These are phyloP conservation scores for Notodonta dromedarius DNA, from an alignment of 2,888 invertebrate genomes.

Conservation along the genomic window DNA sequence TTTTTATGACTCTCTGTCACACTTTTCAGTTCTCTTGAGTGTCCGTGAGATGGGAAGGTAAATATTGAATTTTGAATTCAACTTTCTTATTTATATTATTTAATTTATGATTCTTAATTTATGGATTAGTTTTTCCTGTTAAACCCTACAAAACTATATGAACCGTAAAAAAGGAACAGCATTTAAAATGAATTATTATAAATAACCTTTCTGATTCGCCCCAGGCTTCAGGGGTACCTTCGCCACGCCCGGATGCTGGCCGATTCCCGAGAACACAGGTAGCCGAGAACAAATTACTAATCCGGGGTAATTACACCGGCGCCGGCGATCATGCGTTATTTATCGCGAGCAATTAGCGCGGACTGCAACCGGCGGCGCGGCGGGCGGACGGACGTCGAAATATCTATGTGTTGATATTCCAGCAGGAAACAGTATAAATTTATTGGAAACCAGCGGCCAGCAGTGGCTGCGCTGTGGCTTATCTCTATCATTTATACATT, in stretches of 20 bases:
- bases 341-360: slow-evolving; percentile 49
- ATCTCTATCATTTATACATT: no score
- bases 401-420: background rate
- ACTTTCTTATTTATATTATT: no score
- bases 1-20: slow-evolving; percentile 17
- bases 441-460: no score
- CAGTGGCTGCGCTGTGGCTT: no score
- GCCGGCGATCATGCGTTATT: slow-evolving; percentile 48
- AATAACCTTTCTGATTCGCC: slow-evolving; percentile 34
- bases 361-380: slow-evolving; percentile 15
- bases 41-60: no score
- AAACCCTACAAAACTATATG: background rate
- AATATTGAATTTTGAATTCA: no score
- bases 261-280: slow-evolving; percentile 70
- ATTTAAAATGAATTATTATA: slow-evolving; percentile 12
- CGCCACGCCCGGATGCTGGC: slow-evolving; percentile 48
- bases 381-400: slow-evolving; percentile 9
- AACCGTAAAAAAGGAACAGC: background rate
- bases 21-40: slow-evolving; percentile 23
- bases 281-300: slow-evolving; percentile 74
- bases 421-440: no score
- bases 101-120: no score
- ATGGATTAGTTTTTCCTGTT: no score
- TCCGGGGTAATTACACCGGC: slow-evolving; percentile 62
- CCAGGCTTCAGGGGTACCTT: slow-evolving; percentile 46